Conservation (phyloP, 2,888 invertebrate genomes). For the Therioaphis trifolii region DNA sequence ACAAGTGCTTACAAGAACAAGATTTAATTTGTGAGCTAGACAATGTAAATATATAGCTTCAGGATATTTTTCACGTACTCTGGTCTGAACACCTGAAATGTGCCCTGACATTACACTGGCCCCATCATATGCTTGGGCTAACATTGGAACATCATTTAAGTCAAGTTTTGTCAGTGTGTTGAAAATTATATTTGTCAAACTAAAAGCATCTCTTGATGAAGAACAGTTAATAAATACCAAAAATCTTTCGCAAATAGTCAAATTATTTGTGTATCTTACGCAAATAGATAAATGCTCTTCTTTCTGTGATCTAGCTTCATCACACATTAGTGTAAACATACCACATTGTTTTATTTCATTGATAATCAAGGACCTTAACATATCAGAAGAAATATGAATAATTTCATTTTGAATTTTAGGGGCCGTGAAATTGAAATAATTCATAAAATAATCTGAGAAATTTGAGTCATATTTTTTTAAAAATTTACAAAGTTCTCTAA, state of each 20-base stretch:
- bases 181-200: not conserved
- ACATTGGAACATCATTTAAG: not conserved
- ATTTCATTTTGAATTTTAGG: slow-evolving; percentile 25
- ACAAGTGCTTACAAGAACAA: not conserved
- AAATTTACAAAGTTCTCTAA: slow-evolving; percentile 13
- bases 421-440: not conserved
- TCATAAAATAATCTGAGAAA: not conserved
- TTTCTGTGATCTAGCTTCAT: no score
- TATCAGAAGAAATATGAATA: not conserved
- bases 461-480: not conserved
- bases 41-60: not conserved
- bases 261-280: not conserved
- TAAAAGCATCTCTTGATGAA: not conserved
- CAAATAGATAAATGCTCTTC: not conserved
- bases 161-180: not conserved
- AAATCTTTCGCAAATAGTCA: not conserved
- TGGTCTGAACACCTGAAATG: not conserved
- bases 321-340: no score
- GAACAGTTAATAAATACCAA: not conserved
- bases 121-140: no score
- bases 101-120: not conserved
- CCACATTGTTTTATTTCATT: not conserved
- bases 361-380: not conserved
- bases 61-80: not conserved
- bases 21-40: not conserved